Evolutionary conservation across 2,888 invertebrate genomes (phyloP).

Genomic region (Drosophila anomalata): DNA sequence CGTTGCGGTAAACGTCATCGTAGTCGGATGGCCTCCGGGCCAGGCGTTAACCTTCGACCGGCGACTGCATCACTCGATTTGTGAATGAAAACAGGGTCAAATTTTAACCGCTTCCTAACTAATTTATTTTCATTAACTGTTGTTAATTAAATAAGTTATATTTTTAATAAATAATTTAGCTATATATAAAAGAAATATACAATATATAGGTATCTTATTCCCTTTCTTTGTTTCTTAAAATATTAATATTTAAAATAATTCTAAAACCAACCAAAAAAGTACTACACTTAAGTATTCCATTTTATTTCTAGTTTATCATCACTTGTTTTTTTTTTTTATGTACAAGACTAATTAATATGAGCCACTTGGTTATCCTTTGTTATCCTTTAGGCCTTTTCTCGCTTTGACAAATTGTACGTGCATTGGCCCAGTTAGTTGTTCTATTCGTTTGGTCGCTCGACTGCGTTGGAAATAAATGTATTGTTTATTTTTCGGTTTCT

Average conservation of each 20-base stretch:
- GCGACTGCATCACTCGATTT: slow-evolving; percentile 47
- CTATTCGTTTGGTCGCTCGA: slow-evolving; percentile 38
- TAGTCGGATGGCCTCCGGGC: slow-evolving; percentile 53
- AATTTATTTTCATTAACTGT: neutral
- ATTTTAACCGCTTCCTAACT: neutral
- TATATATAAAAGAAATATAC: no score
- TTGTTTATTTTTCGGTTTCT: slow-evolving; percentile 19
- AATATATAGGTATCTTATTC: no score
- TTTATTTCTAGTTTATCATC: neutral
- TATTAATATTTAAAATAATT: no score
- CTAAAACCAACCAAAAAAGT: no score
- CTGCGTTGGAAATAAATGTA: slow-evolving; percentile 26
- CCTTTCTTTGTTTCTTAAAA: no score
- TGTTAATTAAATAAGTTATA: neutral
- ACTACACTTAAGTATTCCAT: neutral
- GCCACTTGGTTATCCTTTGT: neutral
- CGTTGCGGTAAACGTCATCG: slow-evolving; percentile 63
- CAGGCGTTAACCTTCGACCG: slow-evolving; percentile 72
- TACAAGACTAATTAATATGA: slow-evolving; percentile 50
- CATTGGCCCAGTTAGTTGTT: slow-evolving; percentile 37
- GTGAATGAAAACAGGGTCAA: slow-evolving; percentile 56
- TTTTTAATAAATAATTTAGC: neutral
- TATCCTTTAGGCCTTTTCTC: slow-evolving; percentile 15
- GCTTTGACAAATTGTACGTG: slow-evolving; percentile 36
- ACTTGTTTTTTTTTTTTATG: slow-evolving; percentile 2